phyloP scores from a whole-genome alignment of 2,888 invertebrate species.

The Ligdia adustata region DNA sequence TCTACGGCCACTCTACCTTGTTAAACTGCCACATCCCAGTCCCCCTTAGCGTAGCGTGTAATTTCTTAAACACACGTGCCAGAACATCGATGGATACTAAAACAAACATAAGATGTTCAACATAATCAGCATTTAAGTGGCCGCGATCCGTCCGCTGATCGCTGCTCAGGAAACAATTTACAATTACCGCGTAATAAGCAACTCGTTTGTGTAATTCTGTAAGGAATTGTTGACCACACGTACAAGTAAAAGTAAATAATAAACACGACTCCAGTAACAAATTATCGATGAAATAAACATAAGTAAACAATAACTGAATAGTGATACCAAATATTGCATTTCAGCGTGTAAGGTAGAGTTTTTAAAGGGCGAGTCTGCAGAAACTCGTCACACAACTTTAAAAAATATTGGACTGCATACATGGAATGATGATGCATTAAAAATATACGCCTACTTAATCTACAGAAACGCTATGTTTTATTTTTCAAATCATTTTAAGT shows the following conservation, averaged over 20 bases:
- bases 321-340: too few species aligned
- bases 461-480: too few species aligned
- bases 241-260: neutral
- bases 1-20: conserved; percentile 1
- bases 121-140: conserved; percentile 30
- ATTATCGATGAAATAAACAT: too few species aligned
- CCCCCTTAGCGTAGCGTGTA: conserved; percentile 32
- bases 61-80: conserved; percentile 55
- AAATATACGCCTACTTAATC: too few species aligned
- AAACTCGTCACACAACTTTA: too few species aligned
- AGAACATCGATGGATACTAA: conserved; percentile 49
- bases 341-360: too few species aligned
- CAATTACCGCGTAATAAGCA: conserved; percentile 29
- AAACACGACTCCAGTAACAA: too few species aligned
- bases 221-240: conserved; percentile 22
- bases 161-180: conserved; percentile 32
- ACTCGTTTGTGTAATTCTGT: conserved; percentile 21
- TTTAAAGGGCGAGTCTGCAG: too few species aligned
- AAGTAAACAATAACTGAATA: too few species aligned
- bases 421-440: too few species aligned
- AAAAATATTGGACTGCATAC: too few species aligned
- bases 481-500: too few species aligned
- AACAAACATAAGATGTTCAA: conserved; percentile 54
- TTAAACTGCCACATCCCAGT: neutral
- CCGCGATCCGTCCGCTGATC: conserved; percentile 9